phyloP scores from a whole-genome alignment of 2,888 invertebrate species.

The Abscondita cerata region DNA sequence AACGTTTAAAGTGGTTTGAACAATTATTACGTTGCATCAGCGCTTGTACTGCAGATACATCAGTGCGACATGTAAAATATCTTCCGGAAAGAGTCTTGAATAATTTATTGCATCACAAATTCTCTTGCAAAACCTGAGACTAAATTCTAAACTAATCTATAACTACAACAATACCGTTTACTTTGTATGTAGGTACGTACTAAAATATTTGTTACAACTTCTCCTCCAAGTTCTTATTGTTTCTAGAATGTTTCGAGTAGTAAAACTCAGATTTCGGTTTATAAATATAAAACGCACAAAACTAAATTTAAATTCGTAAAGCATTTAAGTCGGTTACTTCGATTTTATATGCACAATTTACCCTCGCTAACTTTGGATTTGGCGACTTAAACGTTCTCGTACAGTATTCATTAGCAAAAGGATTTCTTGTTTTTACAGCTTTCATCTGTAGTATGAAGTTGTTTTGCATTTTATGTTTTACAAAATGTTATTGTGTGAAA shows the following conservation, averaged over 20 bases:
- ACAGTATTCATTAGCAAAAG: constrained; percentile 18
- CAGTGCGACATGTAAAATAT: too few relatives aligned
- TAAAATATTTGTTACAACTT: too few relatives aligned
- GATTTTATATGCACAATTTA: constrained; percentile 16
- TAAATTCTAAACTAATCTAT: constrained; percentile 3
- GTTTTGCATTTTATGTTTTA: constrained; percentile 20
- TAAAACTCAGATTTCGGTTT: not conserved
- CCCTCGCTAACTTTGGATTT: constrained; percentile 14
- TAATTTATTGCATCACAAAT: too few relatives aligned
- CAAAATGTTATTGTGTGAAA: constrained; percentile 19
- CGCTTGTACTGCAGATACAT: too few relatives aligned
- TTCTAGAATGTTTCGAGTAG: too few relatives aligned
- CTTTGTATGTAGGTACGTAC: not conserved
- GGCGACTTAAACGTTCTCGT: constrained; percentile 18
- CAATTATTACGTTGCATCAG: too few relatives aligned
- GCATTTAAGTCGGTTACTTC: constrained; percentile 15
- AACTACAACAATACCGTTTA: not conserved
- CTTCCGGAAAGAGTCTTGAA: too few relatives aligned
- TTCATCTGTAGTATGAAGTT: constrained; percentile 16
- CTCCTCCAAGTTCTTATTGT: too few relatives aligned
- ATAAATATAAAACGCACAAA: constrained; percentile 1
- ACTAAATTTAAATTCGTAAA: constrained; percentile 10
- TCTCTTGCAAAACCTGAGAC: too few relatives aligned
- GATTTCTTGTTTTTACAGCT: constrained; percentile 20
- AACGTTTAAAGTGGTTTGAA: too few relatives aligned